Evolutionary conservation across 1,140 invertebrate species (phyloP).

Genomic region (Drosophila persimilis): DNA sequence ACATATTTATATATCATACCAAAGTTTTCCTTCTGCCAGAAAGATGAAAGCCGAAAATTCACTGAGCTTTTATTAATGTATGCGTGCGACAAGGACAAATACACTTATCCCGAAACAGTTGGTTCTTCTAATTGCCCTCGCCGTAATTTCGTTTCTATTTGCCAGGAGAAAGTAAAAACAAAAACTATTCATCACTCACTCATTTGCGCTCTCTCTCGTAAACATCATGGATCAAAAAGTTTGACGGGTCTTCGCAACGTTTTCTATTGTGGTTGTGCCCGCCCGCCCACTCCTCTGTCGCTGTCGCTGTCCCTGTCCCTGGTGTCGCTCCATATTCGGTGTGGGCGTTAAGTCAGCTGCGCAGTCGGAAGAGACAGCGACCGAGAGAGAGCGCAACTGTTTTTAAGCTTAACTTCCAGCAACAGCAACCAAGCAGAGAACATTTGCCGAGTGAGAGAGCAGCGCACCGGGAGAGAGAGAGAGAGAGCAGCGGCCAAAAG

Average conservation of each 20-base stretch:
- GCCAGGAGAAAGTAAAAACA: conserved; percentile 70
- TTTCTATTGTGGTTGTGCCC: conserved; percentile 58
- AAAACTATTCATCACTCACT: no score
- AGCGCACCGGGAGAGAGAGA: conserved; percentile 3
- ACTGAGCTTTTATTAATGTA: not conserved
- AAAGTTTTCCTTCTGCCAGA: no score
- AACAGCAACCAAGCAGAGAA: conserved; percentile 19
- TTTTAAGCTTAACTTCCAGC: conserved; percentile 26
- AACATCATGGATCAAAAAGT: conserved; percentile 67
- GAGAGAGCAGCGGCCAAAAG: conserved; percentile 49
- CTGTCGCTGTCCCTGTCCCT: conserved; percentile 12
- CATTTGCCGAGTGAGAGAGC: conserved; percentile 16
- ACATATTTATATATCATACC: no score
- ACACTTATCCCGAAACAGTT: conserved; percentile 23
- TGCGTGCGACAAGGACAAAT: not conserved
- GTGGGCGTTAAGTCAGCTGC: conserved; percentile 67
- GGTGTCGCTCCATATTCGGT: conserved; percentile 19
- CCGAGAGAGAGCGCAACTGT: conserved; percentile 7
- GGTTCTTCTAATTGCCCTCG: conserved; percentile 46
- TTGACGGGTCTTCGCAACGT: conserved; percentile 49
- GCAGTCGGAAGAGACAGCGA: conserved; percentile 13
- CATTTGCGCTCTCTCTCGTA: conserved; percentile 15
- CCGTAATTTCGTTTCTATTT: conserved; percentile 76
- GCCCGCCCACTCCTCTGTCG: conserved; percentile 6
- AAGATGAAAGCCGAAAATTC: not conserved